Conservation (phyloP, 92 coral and sea anemone genomes). For the Desmophyllum pertusum region DNA sequence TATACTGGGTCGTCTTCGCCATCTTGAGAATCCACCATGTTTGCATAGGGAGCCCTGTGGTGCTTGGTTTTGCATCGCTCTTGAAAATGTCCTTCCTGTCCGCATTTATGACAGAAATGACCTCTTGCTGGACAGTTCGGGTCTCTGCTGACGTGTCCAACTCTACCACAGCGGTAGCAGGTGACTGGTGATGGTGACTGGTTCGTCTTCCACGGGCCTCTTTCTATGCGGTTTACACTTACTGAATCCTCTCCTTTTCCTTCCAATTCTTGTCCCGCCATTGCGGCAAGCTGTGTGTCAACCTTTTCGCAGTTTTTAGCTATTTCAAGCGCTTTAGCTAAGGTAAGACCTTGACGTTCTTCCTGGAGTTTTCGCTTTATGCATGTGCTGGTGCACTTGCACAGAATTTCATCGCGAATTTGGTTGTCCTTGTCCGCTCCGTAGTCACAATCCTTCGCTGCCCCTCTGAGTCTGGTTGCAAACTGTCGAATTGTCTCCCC, state of each 20-base stretch:
- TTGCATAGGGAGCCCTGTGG: constrained; percentile 16
- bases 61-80: constrained; percentile 14
- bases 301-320: constrained; percentile 44
- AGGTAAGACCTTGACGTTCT: constrained; percentile 33
- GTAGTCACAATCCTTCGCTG: constrained; percentile 50
- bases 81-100: constrained; percentile 43
- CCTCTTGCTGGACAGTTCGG: constrained; percentile 56
- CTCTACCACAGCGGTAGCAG: constrained; percentile 31
- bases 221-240: constrained; percentile 17
- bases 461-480: constrained; percentile 37
- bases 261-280: constrained; percentile 12
- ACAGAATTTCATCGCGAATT: constrained; percentile 57
- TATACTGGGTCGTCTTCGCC: neutral
- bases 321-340: constrained; percentile 21
- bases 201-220: constrained; percentile 5
- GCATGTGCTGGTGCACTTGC: constrained; percentile 45
- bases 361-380: constrained; percentile 15
- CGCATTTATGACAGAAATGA: constrained; percentile 36
- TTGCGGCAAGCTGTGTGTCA: constrained; percentile 25
- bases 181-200: neutral
- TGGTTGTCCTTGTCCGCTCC: constrained; percentile 35
- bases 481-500: constrained; percentile 47
- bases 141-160: constrained; percentile 40
- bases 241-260: constrained; percentile 15
- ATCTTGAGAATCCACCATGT: constrained; percentile 1